Base-by-base conservation (phyloP, 2,113 vertebrate genomes). In the Periophthalmus modestus region DNA sequence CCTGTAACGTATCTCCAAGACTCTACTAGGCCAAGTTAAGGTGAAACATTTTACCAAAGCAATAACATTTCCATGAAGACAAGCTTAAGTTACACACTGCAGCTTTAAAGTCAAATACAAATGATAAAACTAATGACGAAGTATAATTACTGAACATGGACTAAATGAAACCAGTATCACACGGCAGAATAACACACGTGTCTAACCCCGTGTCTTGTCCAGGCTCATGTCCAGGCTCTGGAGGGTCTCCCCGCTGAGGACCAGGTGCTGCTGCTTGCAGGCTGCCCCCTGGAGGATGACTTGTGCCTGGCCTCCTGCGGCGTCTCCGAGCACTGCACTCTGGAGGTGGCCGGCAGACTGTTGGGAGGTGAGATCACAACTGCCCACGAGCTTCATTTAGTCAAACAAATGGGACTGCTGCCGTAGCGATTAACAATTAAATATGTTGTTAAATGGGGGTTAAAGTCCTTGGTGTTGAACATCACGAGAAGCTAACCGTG, bases 201-300 rank as follows among this genome's bases (percentile, higher is more conserved):
- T 43, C 48, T 52, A 3, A 5, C 18, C 15, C 52, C 28, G 28
- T 28, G 28, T 43, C 7, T 2, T 69, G 33, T 87, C 0, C 61
- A 95, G 94, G 88, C 91, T 34, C 93, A 90, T 77, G 84, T 94
- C 69, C 92, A 94, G 85, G 18, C 68, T 73, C 82, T 95, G 36
- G 94, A 95, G 77, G 94, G 94, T 73, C 75, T 95, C 67, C 82
- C 80, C 68, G 92, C 89, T 2, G 91, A 92, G 79, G 92, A 95
- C 21, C 94, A 94, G 90, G 91, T 95, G 14, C 85, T 95, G 71
- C 69, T 93, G 68, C 87, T 95, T 33, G 87, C 92, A 36, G 94
- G 94, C 0, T 85, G 91, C 72, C 94, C 94, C 24, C 90, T 95
- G 69, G 94, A 95, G 82, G 78, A 95, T 77, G 91, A 90, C 24